Evolutionary conservation across 2,113 vertebrate species (phyloP).

Genomic region (Lates calcarifer): DNA sequence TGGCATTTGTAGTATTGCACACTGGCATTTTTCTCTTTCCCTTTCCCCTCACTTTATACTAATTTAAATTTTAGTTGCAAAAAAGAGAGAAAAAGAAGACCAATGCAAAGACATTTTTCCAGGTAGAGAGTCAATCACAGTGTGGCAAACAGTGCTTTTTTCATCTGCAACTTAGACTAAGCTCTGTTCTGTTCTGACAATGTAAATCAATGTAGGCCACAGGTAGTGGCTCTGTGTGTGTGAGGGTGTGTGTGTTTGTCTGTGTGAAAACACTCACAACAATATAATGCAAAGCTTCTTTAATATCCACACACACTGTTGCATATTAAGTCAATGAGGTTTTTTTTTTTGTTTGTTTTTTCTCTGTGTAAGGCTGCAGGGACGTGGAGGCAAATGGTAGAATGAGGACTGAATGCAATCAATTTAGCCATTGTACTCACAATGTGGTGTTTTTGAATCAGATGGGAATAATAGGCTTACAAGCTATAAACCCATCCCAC

Average conservation of each 20-base stretch:
- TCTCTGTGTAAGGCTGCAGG: background rate
- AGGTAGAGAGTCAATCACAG: constrained; percentile 44
- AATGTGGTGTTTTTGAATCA: constrained; percentile 76
- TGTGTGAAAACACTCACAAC: constrained; percentile 21
- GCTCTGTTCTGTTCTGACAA: constrained; percentile 28
- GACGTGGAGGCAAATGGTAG: background rate
- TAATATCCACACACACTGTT: constrained; percentile 13
- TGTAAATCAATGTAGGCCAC: constrained; percentile 8
- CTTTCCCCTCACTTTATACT: constrained; percentile 18
- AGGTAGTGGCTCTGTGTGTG: constrained; percentile 36
- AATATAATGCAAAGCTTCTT: constrained; percentile 8
- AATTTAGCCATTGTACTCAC: constrained; percentile 63
- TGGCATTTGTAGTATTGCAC: constrained; percentile 1
- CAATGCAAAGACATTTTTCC: constrained; percentile 32
- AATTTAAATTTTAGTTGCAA: constrained; percentile 44
- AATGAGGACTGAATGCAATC: constrained; percentile 43
- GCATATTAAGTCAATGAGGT: background rate
- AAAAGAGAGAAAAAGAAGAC: background rate
- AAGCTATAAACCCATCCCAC: constrained; percentile 75
- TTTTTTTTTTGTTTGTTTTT: constrained; percentile 23
- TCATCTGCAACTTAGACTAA: constrained; percentile 33
- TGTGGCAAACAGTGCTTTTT: constrained; percentile 39
- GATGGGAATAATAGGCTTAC: constrained; percentile 84
- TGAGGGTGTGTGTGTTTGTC: constrained; percentile 2
- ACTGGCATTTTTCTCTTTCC: background rate